Base-by-base conservation (phyloP, 2,888 invertebrate species). In the Timema cristinae region DNA sequence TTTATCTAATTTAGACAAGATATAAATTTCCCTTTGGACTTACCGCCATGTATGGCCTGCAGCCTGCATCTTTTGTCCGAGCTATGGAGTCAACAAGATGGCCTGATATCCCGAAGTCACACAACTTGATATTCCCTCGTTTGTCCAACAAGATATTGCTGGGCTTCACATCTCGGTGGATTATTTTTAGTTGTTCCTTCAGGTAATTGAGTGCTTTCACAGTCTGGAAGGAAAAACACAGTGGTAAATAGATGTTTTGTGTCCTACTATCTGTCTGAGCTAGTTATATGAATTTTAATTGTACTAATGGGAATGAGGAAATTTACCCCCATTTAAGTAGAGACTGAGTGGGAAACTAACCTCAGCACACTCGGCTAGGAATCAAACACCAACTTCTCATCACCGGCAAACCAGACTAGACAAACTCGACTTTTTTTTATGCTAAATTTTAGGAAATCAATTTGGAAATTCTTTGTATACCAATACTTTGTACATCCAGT, bases 81-180 rank as follows among this genome's bases (percentile, higher is more conserved):
- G 98, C 98, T 81, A 99, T 98, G 10, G 95, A 98, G 83, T 99
- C 98, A 52, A 98, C 97, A 77, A 99, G 85, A 81, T 98, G 97
- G 4, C 98, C 98, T 76, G 97, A 97, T 82, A 99, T 99, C 75
- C 99, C 99, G 85, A 99, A 99, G 86, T 99, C 98, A 87, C 99
- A 99, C 70, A 99, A 84, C 84, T 99, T 99, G 78, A 99, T 98
- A 81, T 95, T 94, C 69, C 97, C 98, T 78, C 92, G 88, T 79
- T 93, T 89, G 84, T 98, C 97, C 81, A 99, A 86, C 77, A 99
- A 85, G 82, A 99, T 98, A 85, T 99, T 99, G 80, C 97, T 98
- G 67, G 99, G 99, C 83, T 99, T 99, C 13, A 99, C 98, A 87
- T 99, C 98, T 80, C 98, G 89, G 84, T 99, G 98, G n/a, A 99